Evolutionary conservation across 1,140 invertebrate genomes (phyloP), one percentile per base, ranked within the genome.

Genomic region (Hirudo medicinalis): DNA sequence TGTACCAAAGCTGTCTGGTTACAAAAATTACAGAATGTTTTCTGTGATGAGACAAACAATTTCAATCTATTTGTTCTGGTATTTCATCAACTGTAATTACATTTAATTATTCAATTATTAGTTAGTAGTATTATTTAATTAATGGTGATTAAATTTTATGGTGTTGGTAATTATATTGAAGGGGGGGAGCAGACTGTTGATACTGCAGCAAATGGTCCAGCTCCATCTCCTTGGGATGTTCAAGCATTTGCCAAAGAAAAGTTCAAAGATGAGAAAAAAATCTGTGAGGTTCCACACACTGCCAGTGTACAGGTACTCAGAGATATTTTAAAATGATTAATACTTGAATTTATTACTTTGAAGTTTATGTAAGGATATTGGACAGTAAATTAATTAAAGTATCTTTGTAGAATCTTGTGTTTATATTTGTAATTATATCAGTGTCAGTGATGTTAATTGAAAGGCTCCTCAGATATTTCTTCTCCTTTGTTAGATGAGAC

Each of bases 261-360:
- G 54, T 71, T 85, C 73, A 76, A 79, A 71, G 79, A 79, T 72
- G 80, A 83, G 74, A 77, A 79, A n/a, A 80, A 79, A 70, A 72
- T 79, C 9, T 70, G 82, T 0, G 77, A 78, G 76, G 83, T 85
- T 13, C 84, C 84, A 43, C 82, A 84, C 73, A 85, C 84, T 11
- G 79, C 82, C 8, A 81, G 79, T 2, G 78, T 84, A 2, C 84
- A 84, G 36, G 70, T 78, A 85, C 84, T 74, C 17, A 20, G 57
- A 25, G 22, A 19, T 22, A 63, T 63, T 22, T 19, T 25, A 63
- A 0, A 49, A 49, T 49, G 3, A 49, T 49, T 17, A 49, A 8
- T 49, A 15, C 15, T 49, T 40, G 40, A 40, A 40, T 40, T 49
- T 49, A 15, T 49, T 49, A 49, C 4, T 49, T 49, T 49, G 9